A percentile compares a stretch with the other conserved stretches of the same genome.
phyloP scores from a whole-genome alignment of 2,888 invertebrate genomes.

The Pristionchus fissidentatus region DNA sequence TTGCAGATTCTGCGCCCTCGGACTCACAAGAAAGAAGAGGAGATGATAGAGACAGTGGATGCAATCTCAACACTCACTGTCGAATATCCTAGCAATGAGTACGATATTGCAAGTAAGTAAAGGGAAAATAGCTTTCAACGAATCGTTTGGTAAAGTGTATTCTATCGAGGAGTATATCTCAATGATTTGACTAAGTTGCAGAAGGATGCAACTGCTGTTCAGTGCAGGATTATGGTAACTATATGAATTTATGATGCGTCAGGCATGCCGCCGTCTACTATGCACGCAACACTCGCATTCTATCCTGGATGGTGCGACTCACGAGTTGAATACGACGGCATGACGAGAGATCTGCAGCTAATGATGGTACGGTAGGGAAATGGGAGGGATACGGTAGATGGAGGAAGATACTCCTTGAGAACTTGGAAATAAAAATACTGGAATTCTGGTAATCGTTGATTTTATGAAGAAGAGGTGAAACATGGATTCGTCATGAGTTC shows the following conservation, averaged over 20 bases:
- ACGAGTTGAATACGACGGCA: not conserved
- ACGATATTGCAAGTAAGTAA: conserved; percentile 30
- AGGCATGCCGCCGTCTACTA: conserved; percentile 23
- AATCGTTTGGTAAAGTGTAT: too few relatives aligned
- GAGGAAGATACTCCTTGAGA: not conserved
- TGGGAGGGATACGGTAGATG: not conserved
- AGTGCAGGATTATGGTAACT: not conserved
- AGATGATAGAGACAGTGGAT: not conserved
- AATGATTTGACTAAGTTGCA: too few relatives aligned
- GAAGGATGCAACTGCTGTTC: not conserved
- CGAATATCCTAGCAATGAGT: not conserved
- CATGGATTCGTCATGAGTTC: not conserved
- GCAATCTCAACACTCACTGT: not conserved
- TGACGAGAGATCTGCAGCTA: not conserved
- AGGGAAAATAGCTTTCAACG: not conserved
- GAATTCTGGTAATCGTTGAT: not conserved
- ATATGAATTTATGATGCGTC: not conserved
- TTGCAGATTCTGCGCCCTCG: conserved; percentile 29
- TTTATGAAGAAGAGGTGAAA: not conserved
- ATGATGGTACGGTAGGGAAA: conserved; percentile 35
- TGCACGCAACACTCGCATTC: not conserved
- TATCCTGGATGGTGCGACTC: conserved; percentile 34
- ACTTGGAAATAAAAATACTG: not conserved
- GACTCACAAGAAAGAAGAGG: not conserved
- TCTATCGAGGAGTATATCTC: too few relatives aligned